Conservation (phyloP, 2,797 vertebrate genomes). For the Neosalanx taihuensis region DNA sequence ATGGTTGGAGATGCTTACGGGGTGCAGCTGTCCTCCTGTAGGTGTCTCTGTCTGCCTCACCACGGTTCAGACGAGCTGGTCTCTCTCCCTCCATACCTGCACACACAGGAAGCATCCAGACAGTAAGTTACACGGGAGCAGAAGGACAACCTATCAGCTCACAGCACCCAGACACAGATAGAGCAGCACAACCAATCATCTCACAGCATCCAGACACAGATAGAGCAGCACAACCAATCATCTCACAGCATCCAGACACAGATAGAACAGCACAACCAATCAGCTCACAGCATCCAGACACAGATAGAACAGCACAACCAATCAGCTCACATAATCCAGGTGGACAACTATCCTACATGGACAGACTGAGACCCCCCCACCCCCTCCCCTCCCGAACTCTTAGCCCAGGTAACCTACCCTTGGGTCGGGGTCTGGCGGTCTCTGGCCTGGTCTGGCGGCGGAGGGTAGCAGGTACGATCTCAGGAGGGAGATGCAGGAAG, state of each 20-base stretch:
- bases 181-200: neutral
- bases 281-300: no score
- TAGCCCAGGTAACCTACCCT: conserved; percentile 72
- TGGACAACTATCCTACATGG: no score
- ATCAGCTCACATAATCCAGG: no score
- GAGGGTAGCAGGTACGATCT: conserved; percentile 96
- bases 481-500: conserved; percentile 95
- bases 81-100: conserved; percentile 94
- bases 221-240: no score
- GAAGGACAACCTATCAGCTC: neutral
- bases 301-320: no score
- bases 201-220: no score
- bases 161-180: no score
- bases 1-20: conserved; percentile 74
- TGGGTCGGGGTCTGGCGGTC: conserved; percentile 93
- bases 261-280: neutral
- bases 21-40: conserved; percentile 94
- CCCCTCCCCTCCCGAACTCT: no score
- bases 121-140: neutral
- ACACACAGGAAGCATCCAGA: neutral
- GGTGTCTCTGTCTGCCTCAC: conserved; percentile 92
- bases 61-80: conserved; percentile 90
- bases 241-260: no score
- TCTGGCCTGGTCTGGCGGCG: conserved; percentile 94
- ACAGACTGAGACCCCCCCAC: no score